Conservation (phyloP, 1,140 invertebrate genomes). For the Lucilia cuprina region DNA sequence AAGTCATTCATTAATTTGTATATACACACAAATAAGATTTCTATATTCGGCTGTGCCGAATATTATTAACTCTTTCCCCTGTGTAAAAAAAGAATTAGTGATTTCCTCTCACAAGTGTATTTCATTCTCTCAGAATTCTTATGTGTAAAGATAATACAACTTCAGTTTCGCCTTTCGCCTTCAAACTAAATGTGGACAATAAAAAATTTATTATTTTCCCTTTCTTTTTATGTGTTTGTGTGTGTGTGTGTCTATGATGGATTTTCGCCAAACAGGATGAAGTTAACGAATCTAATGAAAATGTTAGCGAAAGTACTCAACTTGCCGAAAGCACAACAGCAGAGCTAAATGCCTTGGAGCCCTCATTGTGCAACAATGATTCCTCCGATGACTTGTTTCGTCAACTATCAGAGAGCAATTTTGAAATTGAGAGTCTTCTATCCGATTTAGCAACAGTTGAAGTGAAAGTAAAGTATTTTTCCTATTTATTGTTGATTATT, state of each 20-base stretch:
- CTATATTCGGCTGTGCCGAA: no score
- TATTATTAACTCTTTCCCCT: no score
- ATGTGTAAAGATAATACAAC: no score
- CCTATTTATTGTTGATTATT: conserved; percentile 19
- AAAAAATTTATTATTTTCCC: neutral
- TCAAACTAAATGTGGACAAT: neutral
- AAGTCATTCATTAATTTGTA: no score
- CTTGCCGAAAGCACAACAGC: conserved; percentile 39
- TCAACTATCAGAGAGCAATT: conserved; percentile 60
- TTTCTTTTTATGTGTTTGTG: neutral
- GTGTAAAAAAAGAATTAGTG: no score
- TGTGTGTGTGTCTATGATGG: neutral
- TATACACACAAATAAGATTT: no score
- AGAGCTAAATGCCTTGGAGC: conserved; percentile 56
- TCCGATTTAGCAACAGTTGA: conserved; percentile 65
- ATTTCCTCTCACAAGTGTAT: no score
- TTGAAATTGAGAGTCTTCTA: conserved; percentile 66
- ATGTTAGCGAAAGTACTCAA: conserved; percentile 35
- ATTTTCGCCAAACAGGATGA: conserved; percentile 1
- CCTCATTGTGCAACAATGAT: conserved; percentile 52
- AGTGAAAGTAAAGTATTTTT: conserved; percentile 63
- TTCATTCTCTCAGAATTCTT: no score
- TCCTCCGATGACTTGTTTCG: conserved; percentile 61
- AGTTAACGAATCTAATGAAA: conserved; percentile 35
- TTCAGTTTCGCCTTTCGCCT: no score